phyloP scores from a whole-genome alignment of 2,113 vertebrate genomes.

The Pterocles burchelli region DNA sequence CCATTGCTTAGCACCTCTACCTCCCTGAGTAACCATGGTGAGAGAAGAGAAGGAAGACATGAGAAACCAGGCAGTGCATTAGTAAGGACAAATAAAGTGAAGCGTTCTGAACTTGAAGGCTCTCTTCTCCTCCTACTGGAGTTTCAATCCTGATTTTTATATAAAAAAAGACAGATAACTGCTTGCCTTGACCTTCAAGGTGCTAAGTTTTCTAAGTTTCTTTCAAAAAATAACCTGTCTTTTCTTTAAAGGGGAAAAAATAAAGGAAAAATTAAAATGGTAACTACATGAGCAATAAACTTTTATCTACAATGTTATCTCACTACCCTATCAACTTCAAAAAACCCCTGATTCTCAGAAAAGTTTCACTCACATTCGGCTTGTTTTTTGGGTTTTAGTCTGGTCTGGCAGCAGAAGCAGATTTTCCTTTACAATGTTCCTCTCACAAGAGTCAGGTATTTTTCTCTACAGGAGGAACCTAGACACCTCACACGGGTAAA shows the following conservation, averaged over 20 bases:
- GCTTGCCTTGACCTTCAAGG: constrained; percentile 4
- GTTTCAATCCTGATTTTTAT: constrained; percentile 41
- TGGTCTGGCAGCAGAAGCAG: neutral
- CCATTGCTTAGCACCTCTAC: constrained; percentile 77
- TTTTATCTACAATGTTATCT: neutral
- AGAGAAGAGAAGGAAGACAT: constrained; percentile 67
- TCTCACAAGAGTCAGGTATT: neutral
- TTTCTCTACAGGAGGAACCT: neutral
- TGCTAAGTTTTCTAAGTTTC: neutral
- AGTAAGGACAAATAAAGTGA: constrained; percentile 65
- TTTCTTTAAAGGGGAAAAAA: neutral
- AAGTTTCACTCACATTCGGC: neutral
- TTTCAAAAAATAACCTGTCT: neutral
- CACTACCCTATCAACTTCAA: neutral
- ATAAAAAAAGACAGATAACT: neutral
- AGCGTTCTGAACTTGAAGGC: constrained; percentile 49
- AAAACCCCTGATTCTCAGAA: neutral
- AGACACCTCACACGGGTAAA: neutral
- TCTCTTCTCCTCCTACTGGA: constrained; percentile 32
- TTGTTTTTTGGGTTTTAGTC: neutral
- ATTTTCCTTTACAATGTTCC: neutral
- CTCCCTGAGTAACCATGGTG: constrained; percentile 71
- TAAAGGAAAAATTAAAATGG: neutral
- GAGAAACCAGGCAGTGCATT: constrained; percentile 65
- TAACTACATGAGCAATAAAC: neutral